A percentile compares a stretch with the other conserved stretches of the same genome.
phyloP scores from a whole-genome alignment of 2,888 invertebrate genomes.

The Diadegma fenestrale region DNA sequence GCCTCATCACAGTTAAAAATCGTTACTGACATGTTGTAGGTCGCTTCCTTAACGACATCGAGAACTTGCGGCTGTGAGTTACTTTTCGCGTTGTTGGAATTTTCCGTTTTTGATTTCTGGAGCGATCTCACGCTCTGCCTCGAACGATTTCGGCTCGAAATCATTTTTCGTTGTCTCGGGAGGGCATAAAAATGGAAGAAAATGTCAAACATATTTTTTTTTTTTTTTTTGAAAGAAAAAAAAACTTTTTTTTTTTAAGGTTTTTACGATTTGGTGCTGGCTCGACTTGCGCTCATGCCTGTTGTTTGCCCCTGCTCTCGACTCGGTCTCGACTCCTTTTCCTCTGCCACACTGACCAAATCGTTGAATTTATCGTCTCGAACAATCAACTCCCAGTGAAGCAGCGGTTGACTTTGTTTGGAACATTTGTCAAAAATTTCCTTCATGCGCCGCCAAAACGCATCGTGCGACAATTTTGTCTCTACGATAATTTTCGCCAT shows the following conservation, averaged over 20 bases:
- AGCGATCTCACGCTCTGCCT: conserved; percentile 12
- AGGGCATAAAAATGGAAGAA: not conserved
- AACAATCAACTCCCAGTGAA: conserved; percentile 73
- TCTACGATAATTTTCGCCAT: conserved; percentile 65
- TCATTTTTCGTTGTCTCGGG: conserved; percentile 30
- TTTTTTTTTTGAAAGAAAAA: not conserved
- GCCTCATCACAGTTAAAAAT: not conserved
- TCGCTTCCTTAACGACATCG: conserved; percentile 73
- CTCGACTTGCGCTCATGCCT: too few species aligned
- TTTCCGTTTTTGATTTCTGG: conserved; percentile 7
- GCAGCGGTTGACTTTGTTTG: conserved; percentile 66
- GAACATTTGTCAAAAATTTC: conserved; percentile 69
- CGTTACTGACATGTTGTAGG: conserved; percentile 74
- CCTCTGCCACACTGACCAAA: not conserved
- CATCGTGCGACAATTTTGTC: conserved; percentile 67
- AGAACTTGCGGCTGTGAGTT: conserved; percentile 57
- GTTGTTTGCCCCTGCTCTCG: too few species aligned
- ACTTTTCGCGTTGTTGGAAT: conserved; percentile 23
- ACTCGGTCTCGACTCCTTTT: too few species aligned
- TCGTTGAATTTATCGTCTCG: conserved; percentile 1
- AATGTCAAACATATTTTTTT: not conserved
- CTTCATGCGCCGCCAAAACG: conserved; percentile 75
- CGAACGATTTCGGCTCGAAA: conserved; percentile 9
- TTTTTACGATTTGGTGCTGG: conserved; percentile 43
- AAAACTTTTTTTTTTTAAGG: not conserved